These are phyloP conservation scores for Ditula angustiorana DNA, from an alignment of 2,888 invertebrate genomes.

Conservation along the genomic window DNA sequence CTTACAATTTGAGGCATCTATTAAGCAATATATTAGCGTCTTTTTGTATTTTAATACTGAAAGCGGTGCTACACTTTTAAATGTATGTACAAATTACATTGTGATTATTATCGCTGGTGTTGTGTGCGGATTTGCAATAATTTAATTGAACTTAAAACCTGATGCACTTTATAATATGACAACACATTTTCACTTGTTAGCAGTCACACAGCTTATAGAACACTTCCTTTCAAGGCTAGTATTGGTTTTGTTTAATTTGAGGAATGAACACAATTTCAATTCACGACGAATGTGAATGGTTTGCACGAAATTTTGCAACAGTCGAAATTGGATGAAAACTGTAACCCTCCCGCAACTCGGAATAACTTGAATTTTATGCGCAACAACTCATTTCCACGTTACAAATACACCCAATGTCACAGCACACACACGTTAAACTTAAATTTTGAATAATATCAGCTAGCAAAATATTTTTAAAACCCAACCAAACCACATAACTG, in stretches of 20 bases:
- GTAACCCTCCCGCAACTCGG: constrained; percentile 13
- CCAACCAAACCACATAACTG: constrained; percentile 5
- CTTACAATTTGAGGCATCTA: constrained; percentile 47
- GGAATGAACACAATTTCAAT: constrained; percentile 42
- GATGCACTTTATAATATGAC: constrained; percentile 66
- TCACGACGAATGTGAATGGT: constrained; percentile 40
- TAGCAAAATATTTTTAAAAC: background rate
- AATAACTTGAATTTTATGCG: background rate
- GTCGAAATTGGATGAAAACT: constrained; percentile 35
- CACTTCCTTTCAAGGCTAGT: background rate
- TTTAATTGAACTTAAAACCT: constrained; percentile 76
- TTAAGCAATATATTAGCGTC: constrained; percentile 48
- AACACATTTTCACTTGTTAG: constrained; percentile 57
- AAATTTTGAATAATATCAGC: background rate
- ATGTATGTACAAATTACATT: constrained; percentile 79
- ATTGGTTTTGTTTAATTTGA: background rate
- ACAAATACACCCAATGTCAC: too few species aligned
- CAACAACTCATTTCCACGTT: background rate
- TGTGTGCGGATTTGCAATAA: constrained; percentile 74
- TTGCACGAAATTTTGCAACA: constrained; percentile 52
- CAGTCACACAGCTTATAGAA: constrained; percentile 15
- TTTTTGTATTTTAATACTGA: constrained; percentile 53
- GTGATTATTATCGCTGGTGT: constrained; percentile 77
- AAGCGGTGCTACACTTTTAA: constrained; percentile 75
- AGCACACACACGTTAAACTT: background rate